A percentile compares a stretch with the other conserved stretches of the same genome.
phyloP scores from a whole-genome alignment of 2,888 invertebrate genomes.

The Nymphalis polychloros region DNA sequence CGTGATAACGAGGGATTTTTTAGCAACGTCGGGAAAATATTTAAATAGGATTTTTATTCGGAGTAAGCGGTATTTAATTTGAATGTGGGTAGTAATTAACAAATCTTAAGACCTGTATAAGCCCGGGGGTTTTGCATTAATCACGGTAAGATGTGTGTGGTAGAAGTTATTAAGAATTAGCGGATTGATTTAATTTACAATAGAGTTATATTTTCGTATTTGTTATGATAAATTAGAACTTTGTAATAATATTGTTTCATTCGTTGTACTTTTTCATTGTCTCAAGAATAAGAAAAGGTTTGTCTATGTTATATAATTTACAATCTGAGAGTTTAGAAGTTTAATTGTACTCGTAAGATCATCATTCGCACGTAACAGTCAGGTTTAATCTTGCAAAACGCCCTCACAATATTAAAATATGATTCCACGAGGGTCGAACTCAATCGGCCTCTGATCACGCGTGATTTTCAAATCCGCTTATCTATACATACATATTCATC shows the following conservation, averaged over 20 bases:
- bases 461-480: conserved; percentile 78
- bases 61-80: conserved; percentile 71
- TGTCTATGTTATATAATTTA: not conserved
- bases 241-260: not conserved
- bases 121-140: conserved; percentile 61
- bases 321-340: not conserved
- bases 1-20: conserved; percentile 27
- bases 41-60: conserved; percentile 56
- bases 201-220: not conserved
- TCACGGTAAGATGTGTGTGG: conserved; percentile 46
- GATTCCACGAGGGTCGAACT: conserved; percentile 62
- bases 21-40: conserved; percentile 41
- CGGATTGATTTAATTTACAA: conserved; percentile 4
- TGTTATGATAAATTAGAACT: not conserved
- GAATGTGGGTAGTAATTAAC: conserved; percentile 76
- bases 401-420: conserved; percentile 78
- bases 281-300: not conserved
- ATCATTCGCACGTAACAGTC: conserved; percentile 44
- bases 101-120: conserved; percentile 71
- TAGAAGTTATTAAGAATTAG: conserved; percentile 1
- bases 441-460: conserved; percentile 78
- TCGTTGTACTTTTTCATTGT: not conserved
- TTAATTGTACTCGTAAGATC: conserved; percentile 24
- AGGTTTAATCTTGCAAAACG: conserved; percentile 71
- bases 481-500: conserved; percentile 43